Percentiles rank a stretch among this genome's conserved stretches.
Conservation (phyloP, 2,888 invertebrate genomes). For the Mythimna impura region DNA sequence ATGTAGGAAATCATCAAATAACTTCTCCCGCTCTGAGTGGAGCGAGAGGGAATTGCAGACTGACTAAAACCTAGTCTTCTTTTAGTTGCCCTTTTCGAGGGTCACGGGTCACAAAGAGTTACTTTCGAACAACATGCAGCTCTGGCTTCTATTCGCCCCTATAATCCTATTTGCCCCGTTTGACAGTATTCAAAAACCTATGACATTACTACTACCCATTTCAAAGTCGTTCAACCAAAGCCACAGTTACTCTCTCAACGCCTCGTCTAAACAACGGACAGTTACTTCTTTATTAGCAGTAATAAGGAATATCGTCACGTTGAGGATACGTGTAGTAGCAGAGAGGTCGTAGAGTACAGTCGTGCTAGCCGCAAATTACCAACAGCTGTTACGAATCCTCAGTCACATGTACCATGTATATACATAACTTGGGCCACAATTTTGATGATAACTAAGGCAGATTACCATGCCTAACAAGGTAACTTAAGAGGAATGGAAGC, state of each 20-base stretch:
- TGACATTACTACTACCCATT: slow-evolving; percentile 9
- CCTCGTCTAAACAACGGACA: slow-evolving; percentile 9
- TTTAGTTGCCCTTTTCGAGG: too few relatives aligned
- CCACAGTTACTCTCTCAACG: not conserved
- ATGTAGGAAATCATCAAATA: too few relatives aligned
- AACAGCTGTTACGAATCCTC: slow-evolving; percentile 50
- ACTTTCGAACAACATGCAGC: too few relatives aligned
- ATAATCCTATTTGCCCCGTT: too few relatives aligned
- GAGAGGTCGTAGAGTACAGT: slow-evolving; percentile 17
- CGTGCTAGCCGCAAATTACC: slow-evolving; percentile 52
- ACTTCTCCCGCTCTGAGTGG: too few relatives aligned
- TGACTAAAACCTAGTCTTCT: too few relatives aligned
- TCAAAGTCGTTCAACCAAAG: slow-evolving; percentile 17
- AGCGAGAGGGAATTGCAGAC: too few relatives aligned
- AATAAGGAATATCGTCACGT: slow-evolving; percentile 44
- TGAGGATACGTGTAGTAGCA: slow-evolving; percentile 23
- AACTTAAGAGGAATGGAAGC: not conserved
- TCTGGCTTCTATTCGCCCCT: too few relatives aligned
- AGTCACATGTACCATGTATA: slow-evolving; percentile 16
- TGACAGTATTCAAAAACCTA: not conserved
- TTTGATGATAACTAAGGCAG: slow-evolving; percentile 1
- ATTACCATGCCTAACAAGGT: not conserved
- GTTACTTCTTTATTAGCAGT: slow-evolving; percentile 27
- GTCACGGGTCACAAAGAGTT: too few relatives aligned
- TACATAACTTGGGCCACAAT: slow-evolving; percentile 9